Conservation (phyloP, 2,797 vertebrate species). For the Rhabdophis nuchalis region DNA sequence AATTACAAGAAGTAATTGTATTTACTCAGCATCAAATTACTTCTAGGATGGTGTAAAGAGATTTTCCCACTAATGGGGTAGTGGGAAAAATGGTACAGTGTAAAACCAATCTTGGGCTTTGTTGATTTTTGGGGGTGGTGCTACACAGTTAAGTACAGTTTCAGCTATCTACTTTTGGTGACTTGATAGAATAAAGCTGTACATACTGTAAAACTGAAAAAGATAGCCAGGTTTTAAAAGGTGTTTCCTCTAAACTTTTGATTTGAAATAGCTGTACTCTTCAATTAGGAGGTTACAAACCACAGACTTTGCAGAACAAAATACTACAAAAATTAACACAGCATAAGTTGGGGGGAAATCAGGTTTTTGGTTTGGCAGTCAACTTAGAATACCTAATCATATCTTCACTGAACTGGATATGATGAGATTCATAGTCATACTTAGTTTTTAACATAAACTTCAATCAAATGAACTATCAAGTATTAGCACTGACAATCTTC, state of each 20-base stretch:
- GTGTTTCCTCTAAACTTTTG: neutral
- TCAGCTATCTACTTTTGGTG: neutral
- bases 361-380: neutral
- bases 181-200: neutral
- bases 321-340: neutral
- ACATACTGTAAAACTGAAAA: neutral
- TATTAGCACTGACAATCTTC: neutral
- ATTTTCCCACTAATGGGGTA: no score
- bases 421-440: neutral
- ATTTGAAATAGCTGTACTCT: neutral
- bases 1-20: neutral
- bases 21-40: neutral
- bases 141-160: neutral
- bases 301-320: neutral
- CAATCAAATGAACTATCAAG: neutral
- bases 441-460: neutral
- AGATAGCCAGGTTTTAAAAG: neutral
- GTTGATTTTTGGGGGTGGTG: neutral
- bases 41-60: neutral
- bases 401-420: neutral
- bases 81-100: neutral
- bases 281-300: neutral
- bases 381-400: neutral
- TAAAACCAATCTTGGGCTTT: neutral
- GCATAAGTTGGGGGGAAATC: neutral